Evolutionary conservation across 2,888 invertebrate genomes (phyloP).

Genomic region (Cremastinae sp.): DNA sequence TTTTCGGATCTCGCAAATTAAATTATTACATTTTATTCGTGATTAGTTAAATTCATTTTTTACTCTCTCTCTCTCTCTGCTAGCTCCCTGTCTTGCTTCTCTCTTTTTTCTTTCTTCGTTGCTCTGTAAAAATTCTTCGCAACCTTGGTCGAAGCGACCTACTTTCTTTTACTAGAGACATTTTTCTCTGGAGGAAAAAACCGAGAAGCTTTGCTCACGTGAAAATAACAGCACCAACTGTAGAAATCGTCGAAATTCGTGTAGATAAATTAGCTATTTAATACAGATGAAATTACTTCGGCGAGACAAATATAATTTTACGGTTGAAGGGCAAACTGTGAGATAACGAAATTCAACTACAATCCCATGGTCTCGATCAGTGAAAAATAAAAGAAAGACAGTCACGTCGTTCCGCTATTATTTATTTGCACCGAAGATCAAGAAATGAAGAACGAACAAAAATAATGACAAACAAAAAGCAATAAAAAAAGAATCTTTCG

Average conservation of each 20-base stretch:
- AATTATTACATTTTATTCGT: constrained; percentile 51
- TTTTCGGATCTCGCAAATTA: constrained; percentile 45
- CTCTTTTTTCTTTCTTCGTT: too few relatives aligned
- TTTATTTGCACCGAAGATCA: constrained; percentile 39
- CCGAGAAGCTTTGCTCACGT: constrained; percentile 11
- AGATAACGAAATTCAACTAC: constrained; percentile 34
- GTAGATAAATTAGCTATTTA: constrained; percentile 70
- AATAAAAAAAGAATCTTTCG: constrained; percentile 67
- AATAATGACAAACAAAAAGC: constrained; percentile 64
- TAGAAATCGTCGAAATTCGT: constrained; percentile 70
- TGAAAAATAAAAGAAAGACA: constrained; percentile 30
- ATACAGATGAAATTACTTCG: constrained; percentile 43
- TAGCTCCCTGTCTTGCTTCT: background rate
- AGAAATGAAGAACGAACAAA: constrained; percentile 54
- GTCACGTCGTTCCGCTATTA: constrained; percentile 44
- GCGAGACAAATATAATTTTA: constrained; percentile 33
- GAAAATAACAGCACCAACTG: constrained; percentile 29
- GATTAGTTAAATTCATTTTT: constrained; percentile 47
- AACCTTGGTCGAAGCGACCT: too few relatives aligned
- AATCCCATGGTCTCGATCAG: constrained; percentile 61
- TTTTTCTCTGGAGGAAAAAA: constrained; percentile 9
- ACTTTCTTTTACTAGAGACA: background rate
- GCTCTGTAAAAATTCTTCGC: too few relatives aligned
- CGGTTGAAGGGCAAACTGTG: constrained; percentile 1
- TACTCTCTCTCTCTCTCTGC: constrained; percentile 42